Conservation (phyloP, 2,888 invertebrate genomes). For the Cerceris rybyensis region DNA sequence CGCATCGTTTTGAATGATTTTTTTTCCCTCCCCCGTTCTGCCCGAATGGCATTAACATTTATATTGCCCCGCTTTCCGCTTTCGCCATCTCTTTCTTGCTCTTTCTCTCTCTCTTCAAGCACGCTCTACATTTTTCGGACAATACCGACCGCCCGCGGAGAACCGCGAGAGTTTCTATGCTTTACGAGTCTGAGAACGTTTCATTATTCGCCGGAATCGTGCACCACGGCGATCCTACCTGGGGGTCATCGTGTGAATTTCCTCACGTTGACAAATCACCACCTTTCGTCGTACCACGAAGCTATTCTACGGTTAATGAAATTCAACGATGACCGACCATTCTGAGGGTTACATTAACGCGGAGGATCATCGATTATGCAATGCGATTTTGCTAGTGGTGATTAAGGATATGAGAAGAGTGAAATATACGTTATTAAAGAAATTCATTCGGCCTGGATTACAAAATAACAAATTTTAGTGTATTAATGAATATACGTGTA, state of each 20-base stretch:
- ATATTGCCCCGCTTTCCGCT: conserved; percentile 69
- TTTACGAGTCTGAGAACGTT: conserved; percentile 50
- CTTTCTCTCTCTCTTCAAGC: conserved; percentile 20
- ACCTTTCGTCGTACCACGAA: too few species aligned
- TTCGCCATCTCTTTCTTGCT: not conserved
- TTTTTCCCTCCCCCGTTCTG: conserved; percentile 36
- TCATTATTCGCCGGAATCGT: conserved; percentile 62
- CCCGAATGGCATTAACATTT: conserved; percentile 73
- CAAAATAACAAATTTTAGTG: too few species aligned
- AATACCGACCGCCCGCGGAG: conserved; percentile 64
- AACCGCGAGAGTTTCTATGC: conserved; percentile 44
- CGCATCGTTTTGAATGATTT: conserved; percentile 41
- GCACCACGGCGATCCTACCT: conserved; percentile 48
- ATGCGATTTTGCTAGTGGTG: too few species aligned
- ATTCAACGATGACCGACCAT: too few species aligned
- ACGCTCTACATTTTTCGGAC: conserved; percentile 66
- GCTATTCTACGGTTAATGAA: too few species aligned
- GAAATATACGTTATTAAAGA: too few species aligned
- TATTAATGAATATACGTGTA: too few species aligned
- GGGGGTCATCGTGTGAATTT: conserved; percentile 63
- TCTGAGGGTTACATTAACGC: too few species aligned
- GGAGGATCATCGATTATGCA: too few species aligned
- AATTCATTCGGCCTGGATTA: too few species aligned
- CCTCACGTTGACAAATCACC: conserved; percentile 1
- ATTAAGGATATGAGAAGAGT: too few species aligned